Percentiles rank a stretch among this genome's conserved stretches.
phyloP scores from a whole-genome alignment of 2,113 vertebrate species.

The Xenopus tropicalis region UCB_Xtro_10.0 CM004445.2:65001001-65001500 shows the following conservation, averaged over 20 bases:
- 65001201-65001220: neutral
- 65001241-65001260: neutral
- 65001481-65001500: slow-evolving; percentile 45
- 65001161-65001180: too few species aligned
- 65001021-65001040: too few species aligned
- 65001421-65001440: slow-evolving; percentile 35
- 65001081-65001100: too few species aligned
- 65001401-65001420: slow-evolving; percentile 44
- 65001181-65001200: too few species aligned
- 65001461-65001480: slow-evolving; percentile 36
- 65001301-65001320: slow-evolving; percentile 21
- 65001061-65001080: too few species aligned
- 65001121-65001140: too few species aligned
- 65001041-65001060: too few species aligned
- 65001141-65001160: too few species aligned
- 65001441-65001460: slow-evolving; percentile 34
- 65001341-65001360: slow-evolving; percentile 39
- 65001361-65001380: slow-evolving; percentile 35
- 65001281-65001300: slow-evolving; percentile 12
- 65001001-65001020: too few species aligned
- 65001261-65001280: slow-evolving; percentile 1
- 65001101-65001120: too few species aligned
- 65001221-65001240: neutral
- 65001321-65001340: slow-evolving; percentile 25
- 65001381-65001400: slow-evolving; percentile 42